A percentile compares a stretch with the other conserved stretches of the same genome.
phyloP scores from a whole-genome alignment of 2,888 invertebrate species.

The Eremobia ochroleuca region DNA sequence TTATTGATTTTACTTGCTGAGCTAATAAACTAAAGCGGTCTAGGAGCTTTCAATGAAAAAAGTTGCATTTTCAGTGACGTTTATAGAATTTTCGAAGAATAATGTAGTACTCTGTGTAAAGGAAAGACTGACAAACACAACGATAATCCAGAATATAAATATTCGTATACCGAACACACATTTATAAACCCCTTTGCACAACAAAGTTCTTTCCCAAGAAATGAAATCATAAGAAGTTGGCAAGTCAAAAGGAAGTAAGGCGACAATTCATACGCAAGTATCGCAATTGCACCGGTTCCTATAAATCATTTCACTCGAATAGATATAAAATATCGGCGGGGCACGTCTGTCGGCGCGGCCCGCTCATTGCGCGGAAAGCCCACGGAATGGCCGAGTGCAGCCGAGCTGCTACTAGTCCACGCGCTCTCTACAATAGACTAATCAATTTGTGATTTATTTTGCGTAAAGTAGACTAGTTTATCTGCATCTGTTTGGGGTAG shows the following conservation, averaged over 20 bases:
- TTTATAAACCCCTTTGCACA: constrained; percentile 26
- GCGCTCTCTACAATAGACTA: constrained; percentile 77
- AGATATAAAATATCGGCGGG: constrained; percentile 77
- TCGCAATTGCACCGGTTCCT: constrained; percentile 81
- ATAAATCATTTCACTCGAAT: constrained; percentile 85
- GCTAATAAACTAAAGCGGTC: neutral
- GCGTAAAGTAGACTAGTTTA: constrained; percentile 31
- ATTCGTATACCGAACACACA: neutral
- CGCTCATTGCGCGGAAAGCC: constrained; percentile 59
- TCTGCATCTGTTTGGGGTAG: constrained; percentile 25
- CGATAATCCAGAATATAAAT: neutral
- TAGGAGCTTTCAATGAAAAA: neutral
- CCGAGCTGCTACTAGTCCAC: constrained; percentile 65
- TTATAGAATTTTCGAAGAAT: neutral
- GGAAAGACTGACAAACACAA: neutral
- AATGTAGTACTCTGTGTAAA: neutral
- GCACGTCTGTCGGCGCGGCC: constrained; percentile 47
- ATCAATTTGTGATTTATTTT: constrained; percentile 78
- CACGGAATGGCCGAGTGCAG: constrained; percentile 31
- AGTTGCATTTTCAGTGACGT: neutral
- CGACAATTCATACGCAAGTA: constrained; percentile 77
- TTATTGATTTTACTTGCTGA: neutral
- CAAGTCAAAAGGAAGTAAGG: constrained; percentile 65
- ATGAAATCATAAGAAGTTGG: constrained; percentile 60
- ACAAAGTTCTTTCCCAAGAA: constrained; percentile 58